Conservation (phyloP, 2,888 invertebrate species). For the Tribolium freemani region DNA sequence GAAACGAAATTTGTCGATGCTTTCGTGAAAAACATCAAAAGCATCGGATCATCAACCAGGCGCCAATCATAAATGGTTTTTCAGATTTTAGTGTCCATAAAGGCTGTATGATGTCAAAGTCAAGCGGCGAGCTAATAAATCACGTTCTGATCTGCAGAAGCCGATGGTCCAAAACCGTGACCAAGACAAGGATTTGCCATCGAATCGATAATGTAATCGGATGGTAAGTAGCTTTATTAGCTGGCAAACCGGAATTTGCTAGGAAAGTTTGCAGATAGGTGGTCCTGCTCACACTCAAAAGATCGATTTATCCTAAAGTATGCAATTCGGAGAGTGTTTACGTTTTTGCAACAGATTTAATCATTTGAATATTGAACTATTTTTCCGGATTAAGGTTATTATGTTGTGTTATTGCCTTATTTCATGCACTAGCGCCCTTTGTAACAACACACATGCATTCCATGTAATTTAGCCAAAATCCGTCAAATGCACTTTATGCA, state of each 20-base stretch:
- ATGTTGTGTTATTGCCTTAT: no score
- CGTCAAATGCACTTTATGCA: neutral
- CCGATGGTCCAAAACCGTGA: constrained; percentile 37
- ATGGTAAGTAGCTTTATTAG: constrained; percentile 44
- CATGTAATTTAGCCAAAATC: neutral
- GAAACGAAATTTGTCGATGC: constrained; percentile 29
- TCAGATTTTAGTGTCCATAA: constrained; percentile 60
- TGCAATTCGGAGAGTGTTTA: no score
- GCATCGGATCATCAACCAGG: constrained; percentile 56
- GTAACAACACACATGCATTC: neutral
- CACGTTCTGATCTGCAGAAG: constrained; percentile 45
- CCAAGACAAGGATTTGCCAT: constrained; percentile 44
- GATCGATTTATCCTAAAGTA: neutral
- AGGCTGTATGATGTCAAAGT: constrained; percentile 60
- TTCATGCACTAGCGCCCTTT: neutral
- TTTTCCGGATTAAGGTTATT: no score
- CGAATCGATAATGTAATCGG: constrained; percentile 44
- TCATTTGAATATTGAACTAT: no score
- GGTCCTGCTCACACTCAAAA: neutral
- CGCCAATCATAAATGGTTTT: constrained; percentile 59
- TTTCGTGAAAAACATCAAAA: constrained; percentile 28
- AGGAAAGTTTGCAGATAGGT: neutral
- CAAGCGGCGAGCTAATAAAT: constrained; percentile 58
- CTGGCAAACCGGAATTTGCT: constrained; percentile 4
- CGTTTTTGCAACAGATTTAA: no score